Evolutionary conservation across 2,113 vertebrate genomes (phyloP), one percentile per base, ranked within the genome.

Genomic region (Spea bombifrons): DNA sequence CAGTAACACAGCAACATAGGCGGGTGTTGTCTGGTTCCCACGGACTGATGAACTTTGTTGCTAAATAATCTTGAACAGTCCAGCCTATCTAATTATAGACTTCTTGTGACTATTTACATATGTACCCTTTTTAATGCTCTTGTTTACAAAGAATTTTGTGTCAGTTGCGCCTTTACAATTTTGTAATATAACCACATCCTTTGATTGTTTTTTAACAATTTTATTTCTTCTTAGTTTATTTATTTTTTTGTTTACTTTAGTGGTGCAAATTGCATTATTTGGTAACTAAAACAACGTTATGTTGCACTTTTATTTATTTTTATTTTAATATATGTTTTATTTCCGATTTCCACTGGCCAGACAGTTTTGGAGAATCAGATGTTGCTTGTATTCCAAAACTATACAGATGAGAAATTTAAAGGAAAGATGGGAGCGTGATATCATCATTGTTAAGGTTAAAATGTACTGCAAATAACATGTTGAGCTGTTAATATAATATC

Each of bases 11-110:
- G 70, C 53, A 79, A 57, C 61, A 73, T 30, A 49, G 8, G 9
- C 13, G 70, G 76, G 76, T 73, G 68, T 72, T 79, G 76, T 72
- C 69, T 72, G 45, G 61, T 78, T 78, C 76, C 61, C 76, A 78
- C 49, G 69, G 61, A 78, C 69, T 55, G n/a, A 72, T 66, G 69
- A 47, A 79, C 69, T 66, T 64, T 52, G 45, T 65, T 79, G 76
- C 43, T 43, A 45, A 72, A 72, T 66, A 79, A 66, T 79, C 76
- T 73, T 13, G 65, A 70, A 43, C 7, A 53, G 70, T 79, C 66
- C 76, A 72, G 57, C 50, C 59, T 66, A 73, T 16, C 69, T 72
- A 79, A 79, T 79, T 79, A 79, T 44, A 76, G 75, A 76, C 52
- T 46, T 77, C 13, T 69, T 63, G 12, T 65, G 76, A 64, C 65